These are phyloP conservation scores for Bombus terrestris DNA, from an alignment of 1,140 invertebrate species.

Conservation along the genomic window DNA sequence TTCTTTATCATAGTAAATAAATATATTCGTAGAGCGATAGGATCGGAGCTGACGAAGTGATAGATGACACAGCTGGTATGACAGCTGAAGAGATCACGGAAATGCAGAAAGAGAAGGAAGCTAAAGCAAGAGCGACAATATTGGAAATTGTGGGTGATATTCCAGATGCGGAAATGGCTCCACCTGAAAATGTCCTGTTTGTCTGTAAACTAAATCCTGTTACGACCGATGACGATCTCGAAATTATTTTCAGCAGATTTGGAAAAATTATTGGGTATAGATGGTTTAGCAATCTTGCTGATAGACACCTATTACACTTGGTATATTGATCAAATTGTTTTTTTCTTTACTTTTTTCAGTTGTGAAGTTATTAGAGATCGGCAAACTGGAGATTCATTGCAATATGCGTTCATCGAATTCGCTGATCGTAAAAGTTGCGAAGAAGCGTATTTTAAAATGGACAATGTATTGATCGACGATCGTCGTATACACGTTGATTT, in stretches of 20 bases:
- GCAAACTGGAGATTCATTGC: constrained; percentile 96
- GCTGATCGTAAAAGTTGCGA: constrained; percentile 97
- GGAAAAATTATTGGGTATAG: constrained; percentile 92
- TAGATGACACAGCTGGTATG: constrained; percentile 95
- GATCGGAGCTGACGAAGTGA: constrained; percentile 96
- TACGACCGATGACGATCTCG: constrained; percentile 98
- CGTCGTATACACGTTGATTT: constrained; percentile 99
- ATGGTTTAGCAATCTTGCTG: constrained; percentile 10
- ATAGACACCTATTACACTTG: not conserved
- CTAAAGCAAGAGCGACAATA: constrained; percentile 97
- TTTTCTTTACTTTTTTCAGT: constrained; percentile 77
- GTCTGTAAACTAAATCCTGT: constrained; percentile 99
- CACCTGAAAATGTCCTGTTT: constrained; percentile 99
- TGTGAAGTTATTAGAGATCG: constrained; percentile 99
- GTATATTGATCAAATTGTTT: constrained; percentile 36
- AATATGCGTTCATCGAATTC: constrained; percentile 99
- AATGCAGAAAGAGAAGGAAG: constrained; percentile 95
- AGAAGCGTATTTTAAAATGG: constrained; percentile 99
- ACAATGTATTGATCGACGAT: constrained; percentile 99
- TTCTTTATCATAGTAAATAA: not conserved
- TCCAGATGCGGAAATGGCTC: constrained; percentile 97
- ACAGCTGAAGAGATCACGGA: constrained; percentile 93
- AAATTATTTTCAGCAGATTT: constrained; percentile 99
- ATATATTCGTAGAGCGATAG: constrained; percentile 86
- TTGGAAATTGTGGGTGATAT: constrained; percentile 99